Percentiles rank a stretch among this genome's conserved stretches.
Evolutionary conservation across 2,888 invertebrate species (phyloP).

Genomic region (Ischnus inquisitorius): DNA sequence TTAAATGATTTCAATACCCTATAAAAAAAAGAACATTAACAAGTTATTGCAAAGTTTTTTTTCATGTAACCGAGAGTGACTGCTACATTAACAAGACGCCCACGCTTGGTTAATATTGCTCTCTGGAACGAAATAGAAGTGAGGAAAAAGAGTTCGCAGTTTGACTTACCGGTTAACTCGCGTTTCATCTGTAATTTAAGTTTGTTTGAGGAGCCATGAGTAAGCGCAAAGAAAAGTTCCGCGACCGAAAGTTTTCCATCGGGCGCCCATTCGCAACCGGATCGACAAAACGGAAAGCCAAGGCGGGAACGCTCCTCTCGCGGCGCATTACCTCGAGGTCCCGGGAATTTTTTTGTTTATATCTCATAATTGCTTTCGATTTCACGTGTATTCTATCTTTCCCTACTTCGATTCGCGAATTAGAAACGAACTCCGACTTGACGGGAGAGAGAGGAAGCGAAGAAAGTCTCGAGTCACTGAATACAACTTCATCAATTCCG

Average conservation of each 20-base stretch:
- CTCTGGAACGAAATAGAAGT: neutral
- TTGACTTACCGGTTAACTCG: neutral
- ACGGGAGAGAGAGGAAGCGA: neutral
- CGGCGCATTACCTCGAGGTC: neutral
- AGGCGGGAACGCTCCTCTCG: constrained; percentile 9
- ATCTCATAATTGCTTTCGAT: constrained; percentile 22
- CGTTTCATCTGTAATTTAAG: constrained; percentile 41
- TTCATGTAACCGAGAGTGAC: neutral
- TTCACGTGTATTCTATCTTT: constrained; percentile 8
- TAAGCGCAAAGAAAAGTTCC: constrained; percentile 23
- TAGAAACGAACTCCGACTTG: neutral
- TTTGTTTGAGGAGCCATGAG: constrained; percentile 35
- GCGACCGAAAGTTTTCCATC: neutral
- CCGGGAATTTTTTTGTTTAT: constrained; percentile 12
- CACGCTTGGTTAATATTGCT: neutral
- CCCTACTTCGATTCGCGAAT: neutral
- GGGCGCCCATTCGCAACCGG: neutral
- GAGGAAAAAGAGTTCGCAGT: neutral
- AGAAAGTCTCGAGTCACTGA: neutral
- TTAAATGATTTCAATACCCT: neutral
- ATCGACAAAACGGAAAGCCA: neutral
- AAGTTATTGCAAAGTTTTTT: too few species aligned
- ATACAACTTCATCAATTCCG: constrained; percentile 34
- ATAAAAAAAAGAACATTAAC: neutral
- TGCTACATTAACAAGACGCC: neutral